Conservation (phyloP, 2,888 invertebrate species). For the Mesorhabditis spiculigera region DNA sequence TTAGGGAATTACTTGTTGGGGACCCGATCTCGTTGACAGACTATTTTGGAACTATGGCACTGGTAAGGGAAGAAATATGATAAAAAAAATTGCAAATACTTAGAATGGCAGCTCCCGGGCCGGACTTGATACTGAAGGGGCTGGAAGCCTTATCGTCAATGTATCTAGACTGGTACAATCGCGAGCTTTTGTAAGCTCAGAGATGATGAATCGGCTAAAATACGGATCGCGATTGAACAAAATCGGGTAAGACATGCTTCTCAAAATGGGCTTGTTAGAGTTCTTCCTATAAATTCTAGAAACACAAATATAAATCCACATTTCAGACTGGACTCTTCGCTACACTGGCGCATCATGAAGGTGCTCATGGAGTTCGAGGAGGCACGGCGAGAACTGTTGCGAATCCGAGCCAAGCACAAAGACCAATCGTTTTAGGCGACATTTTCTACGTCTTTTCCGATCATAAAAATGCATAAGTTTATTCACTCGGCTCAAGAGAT, state of each 20-base stretch:
- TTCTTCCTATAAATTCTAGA: background rate
- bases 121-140: constrained; percentile 22
- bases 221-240: constrained; percentile 35
- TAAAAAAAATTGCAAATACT: background rate
- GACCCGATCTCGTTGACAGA: background rate
- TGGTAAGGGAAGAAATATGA: background rate
- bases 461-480: too few species aligned
- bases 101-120: constrained; percentile 20
- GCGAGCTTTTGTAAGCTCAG: constrained; percentile 28
- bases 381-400: constrained; percentile 36
- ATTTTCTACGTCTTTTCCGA: background rate
- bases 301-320: background rate
- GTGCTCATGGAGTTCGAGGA: constrained; percentile 48
- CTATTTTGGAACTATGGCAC: background rate
- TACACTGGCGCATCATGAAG: constrained; percentile 46
- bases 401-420: constrained; percentile 24
- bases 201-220: constrained; percentile 31
- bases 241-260: constrained; percentile 28
- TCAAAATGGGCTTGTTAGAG: too few species aligned
- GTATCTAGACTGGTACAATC: constrained; percentile 27
- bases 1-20: background rate
- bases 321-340: constrained; percentile 33
- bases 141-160: constrained; percentile 24
- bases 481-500: background rate
- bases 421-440: constrained; percentile 6